Base-by-base conservation (phyloP, 1,140 invertebrate species). In the Eriosoma lanigerum region DNA sequence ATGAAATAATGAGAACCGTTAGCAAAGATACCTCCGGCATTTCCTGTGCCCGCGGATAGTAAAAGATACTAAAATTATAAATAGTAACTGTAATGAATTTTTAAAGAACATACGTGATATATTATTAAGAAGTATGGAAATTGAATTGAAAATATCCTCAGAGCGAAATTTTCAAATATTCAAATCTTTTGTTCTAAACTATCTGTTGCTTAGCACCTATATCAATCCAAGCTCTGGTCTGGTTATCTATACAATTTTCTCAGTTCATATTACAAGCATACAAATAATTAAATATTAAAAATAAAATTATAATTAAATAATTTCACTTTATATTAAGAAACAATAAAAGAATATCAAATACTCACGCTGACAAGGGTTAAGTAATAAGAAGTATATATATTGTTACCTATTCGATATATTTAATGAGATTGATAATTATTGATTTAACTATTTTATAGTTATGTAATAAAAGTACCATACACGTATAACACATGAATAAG, bases 1-100 rank as follows among this genome's bases (percentile, higher is more conserved):
- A 72, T 29, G 68, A 72, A 72, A 72, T 72, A 72, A 72, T 29
- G 48, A 52, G 68, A 50, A 52, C 68, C 17, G 68, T 52, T 72
- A 72, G 26, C 68, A 52, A 4, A 38, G 32, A 8, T 52, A 29
- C 68, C 68, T 72, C 19, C 68, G 26, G 68, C 68, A 52, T 17
- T 72, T 72, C 68, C 68, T 52, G 26, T 24, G 66, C 66, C 66
- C 66, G 66, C 13, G 66, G 66, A 48, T 21, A 48, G 13, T 26
- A 24, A 46, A 46, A 48, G 21, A 46, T 21, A n/a, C 21, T 46
- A 46, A 26, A 68, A 68, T 38, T 68, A 68, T 68, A 26, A 68
- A 68, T 68, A 68, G 66, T 17, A n/a, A 68, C 66, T 46, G 64
- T 46, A 46, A 1, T 46, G 38, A 13, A 32, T 24, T 46, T n/a